Conservation (phyloP, 2,888 invertebrate genomes). For the Campoplex nolae region DNA sequence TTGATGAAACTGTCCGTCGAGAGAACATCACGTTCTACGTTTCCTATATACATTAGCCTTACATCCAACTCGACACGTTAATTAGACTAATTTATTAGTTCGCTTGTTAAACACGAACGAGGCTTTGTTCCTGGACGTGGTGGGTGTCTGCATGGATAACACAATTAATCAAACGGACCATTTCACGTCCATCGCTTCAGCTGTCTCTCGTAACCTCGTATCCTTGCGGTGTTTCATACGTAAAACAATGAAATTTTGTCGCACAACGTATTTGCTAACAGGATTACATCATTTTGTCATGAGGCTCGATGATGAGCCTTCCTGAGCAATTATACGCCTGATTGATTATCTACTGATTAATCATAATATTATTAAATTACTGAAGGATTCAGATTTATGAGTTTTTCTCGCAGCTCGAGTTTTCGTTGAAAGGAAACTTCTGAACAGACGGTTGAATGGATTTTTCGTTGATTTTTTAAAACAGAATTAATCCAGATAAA, state of each 20-base stretch:
- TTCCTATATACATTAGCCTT: constrained; percentile 13
- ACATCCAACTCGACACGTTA: constrained; percentile 38
- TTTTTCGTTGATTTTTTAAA: neutral
- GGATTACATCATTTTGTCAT: neutral
- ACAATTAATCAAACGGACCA: constrained; percentile 58
- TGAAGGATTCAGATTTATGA: no score
- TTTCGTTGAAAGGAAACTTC: neutral
- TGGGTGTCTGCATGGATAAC: constrained; percentile 7
- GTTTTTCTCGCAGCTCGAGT: neutral
- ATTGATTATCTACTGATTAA: no score
- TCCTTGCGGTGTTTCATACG: constrained; percentile 7
- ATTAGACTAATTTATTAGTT: constrained; percentile 64
- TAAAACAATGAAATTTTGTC: constrained; percentile 30
- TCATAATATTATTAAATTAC: neutral
- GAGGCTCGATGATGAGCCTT: neutral
- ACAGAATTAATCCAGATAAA: neutral
- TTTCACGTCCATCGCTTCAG: constrained; percentile 39
- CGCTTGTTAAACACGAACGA: constrained; percentile 45
- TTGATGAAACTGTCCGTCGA: constrained; percentile 20
- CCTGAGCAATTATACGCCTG: neutral
- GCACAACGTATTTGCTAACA: neutral
- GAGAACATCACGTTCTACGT: constrained; percentile 19
- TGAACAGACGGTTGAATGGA: neutral
- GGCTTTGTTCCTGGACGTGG: neutral
- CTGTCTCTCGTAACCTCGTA: neutral